Conservation (phyloP, 2,113 vertebrate genomes). For the Petroica traversi region DNA sequence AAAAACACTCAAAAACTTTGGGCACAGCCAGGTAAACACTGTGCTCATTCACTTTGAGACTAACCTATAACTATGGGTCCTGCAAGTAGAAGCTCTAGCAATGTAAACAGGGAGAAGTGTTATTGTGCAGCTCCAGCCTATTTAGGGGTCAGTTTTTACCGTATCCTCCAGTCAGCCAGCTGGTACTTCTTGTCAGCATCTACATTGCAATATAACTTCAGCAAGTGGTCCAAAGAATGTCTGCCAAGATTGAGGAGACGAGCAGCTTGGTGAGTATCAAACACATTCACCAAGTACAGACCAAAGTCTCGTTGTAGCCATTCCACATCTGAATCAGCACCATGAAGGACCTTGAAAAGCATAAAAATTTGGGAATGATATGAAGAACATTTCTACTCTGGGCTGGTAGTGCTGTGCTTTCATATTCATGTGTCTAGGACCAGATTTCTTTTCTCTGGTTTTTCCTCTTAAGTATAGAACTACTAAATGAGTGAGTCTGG, state of each 20-base stretch:
- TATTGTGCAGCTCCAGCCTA: background rate
- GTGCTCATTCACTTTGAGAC: background rate
- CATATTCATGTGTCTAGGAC: background rate
- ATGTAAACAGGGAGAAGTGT: background rate
- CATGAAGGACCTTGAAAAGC: slow-evolving; percentile 87
- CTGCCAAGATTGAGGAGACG: slow-evolving; percentile 88
- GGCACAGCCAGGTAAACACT: background rate
- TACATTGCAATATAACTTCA: slow-evolving; percentile 85
- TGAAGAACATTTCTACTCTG: background rate
- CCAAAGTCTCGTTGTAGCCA: slow-evolving; percentile 98
- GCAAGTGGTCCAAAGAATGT: slow-evolving; percentile 90
- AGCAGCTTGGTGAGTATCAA: slow-evolving; percentile 95
- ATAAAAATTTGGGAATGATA: background rate
- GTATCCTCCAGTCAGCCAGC: slow-evolving; percentile 96
- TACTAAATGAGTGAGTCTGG: background rate
- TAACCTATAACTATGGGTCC: background rate
- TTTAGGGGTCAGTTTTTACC: slow-evolving; percentile 74
- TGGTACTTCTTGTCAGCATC: slow-evolving; percentile 92
- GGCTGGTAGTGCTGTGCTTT: background rate
- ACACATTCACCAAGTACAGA: slow-evolving; percentile 92
- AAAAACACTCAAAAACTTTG: background rate
- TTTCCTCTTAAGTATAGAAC: background rate
- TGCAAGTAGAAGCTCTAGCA: background rate
- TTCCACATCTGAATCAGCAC: slow-evolving; percentile 93
- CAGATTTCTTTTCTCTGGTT: background rate